Percentiles rank a stretch among this genome's conserved stretches.
Evolutionary conservation across 2,797 vertebrate species (phyloP).

Genomic region (Gymnopithys bicolor): DNA sequence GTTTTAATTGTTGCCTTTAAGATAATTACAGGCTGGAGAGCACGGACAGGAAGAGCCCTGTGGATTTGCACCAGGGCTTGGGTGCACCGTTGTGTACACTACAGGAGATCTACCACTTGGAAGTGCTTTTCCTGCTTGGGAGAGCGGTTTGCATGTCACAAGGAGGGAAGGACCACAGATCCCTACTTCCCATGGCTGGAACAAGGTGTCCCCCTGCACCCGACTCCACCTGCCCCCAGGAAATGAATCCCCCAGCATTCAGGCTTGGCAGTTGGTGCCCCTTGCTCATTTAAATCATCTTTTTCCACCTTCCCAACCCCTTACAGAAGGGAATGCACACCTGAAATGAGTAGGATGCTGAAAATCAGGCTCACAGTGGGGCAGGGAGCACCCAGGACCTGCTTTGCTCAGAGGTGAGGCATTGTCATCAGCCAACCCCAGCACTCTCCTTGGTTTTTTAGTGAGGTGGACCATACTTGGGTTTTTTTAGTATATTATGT

Average conservation of each 20-base stretch:
- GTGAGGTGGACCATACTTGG: fast-evolving
- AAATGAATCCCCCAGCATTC: neutral
- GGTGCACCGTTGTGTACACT: neutral
- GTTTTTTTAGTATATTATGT: fast-evolving
- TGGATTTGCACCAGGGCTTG: neutral
- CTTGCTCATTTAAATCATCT: neutral
- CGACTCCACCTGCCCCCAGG: fast-evolving
- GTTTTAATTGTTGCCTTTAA: conserved; percentile 66
- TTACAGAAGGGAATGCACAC: neutral
- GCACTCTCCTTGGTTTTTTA: neutral
- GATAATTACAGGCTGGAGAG: conserved; percentile 63
- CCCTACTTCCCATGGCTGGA: neutral
- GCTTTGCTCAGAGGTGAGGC: neutral
- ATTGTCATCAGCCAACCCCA: neutral
- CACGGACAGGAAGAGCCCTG: conserved; percentile 15
- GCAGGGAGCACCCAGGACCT: neutral
- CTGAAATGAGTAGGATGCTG: neutral
- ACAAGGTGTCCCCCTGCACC: neutral
- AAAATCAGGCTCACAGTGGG: neutral
- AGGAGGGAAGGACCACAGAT: neutral
- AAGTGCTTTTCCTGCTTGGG: neutral
- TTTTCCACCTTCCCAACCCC: neutral
- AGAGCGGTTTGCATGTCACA: neutral
- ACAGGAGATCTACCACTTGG: neutral
- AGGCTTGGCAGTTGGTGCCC: neutral